phyloP scores from a whole-genome alignment of 2,797 vertebrate species.

The Florisuga fusca region DNA sequence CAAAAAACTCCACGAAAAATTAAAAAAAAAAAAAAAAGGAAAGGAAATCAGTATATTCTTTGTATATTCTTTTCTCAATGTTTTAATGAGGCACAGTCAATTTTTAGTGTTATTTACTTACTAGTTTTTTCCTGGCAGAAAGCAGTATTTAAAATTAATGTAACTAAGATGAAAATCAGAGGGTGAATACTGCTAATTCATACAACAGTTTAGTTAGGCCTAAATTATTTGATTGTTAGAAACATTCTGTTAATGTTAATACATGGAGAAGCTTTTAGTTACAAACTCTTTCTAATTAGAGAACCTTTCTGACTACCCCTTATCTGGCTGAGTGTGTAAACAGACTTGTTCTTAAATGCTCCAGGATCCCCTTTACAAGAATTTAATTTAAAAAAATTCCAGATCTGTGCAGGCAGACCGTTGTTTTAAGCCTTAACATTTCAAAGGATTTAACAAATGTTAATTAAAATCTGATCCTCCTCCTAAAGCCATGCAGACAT shows the following conservation, averaged over 20 bases:
- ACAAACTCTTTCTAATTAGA: conserved; percentile 12
- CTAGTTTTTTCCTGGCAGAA: conserved; percentile 24
- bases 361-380: neutral
- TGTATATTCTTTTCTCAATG: conserved; percentile 2
- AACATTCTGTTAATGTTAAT: conserved; percentile 13
- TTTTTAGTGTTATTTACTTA: conserved; percentile 48
- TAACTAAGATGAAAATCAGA: conserved; percentile 33
- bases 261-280: conserved; percentile 13
- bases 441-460: conserved; percentile 7
- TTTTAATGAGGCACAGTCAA: conserved; percentile 15
- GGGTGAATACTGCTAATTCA: conserved; percentile 5
- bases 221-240: conserved; percentile 1
- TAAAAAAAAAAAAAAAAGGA: neutral
- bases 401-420: neutral
- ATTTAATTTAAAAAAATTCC: neutral
- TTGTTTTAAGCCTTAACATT: conserved; percentile 39
- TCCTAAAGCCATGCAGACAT: neutral
- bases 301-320: neutral
- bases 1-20: neutral
- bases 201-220: neutral
- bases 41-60: neutral
- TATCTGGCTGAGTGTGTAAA: neutral
- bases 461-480: conserved; percentile 25
- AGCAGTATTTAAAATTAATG: conserved; percentile 24
- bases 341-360: neutral